Percentiles rank a stretch among this genome's conserved stretches.
These are phyloP conservation scores for Chrysogorgia sp. DNA, from an alignment of 92 coral and sea anemone species.

Conservation along the genomic window DNA sequence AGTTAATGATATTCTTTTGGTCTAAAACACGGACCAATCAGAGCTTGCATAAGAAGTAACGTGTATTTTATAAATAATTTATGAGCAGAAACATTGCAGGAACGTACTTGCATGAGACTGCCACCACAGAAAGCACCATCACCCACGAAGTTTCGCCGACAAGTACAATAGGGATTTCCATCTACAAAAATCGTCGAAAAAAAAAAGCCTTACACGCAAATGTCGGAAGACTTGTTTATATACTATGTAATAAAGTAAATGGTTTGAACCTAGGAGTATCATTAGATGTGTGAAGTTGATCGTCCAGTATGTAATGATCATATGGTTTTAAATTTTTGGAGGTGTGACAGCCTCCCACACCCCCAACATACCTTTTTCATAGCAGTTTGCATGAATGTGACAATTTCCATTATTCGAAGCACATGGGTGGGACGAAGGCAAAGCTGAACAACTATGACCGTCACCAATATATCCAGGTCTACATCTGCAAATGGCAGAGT, in stretches of 20 bases:
- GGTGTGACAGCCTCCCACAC: background rate
- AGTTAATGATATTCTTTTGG: too few relatives aligned
- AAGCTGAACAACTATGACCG: constrained; percentile 59
- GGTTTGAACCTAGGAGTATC: too few relatives aligned
- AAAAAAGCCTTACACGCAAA: background rate
- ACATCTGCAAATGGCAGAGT: constrained; percentile 66
- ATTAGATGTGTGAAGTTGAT: too few relatives aligned
- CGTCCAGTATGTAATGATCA: too few relatives aligned
- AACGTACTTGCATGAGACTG: constrained; percentile 71
- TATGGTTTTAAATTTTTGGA: background rate
- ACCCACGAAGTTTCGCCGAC: constrained; percentile 72
- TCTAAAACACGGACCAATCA: too few relatives aligned
- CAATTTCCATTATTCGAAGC: constrained; percentile 77
- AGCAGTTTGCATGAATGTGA: constrained; percentile 64
- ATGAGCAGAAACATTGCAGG: too few relatives aligned
- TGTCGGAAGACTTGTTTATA: too few relatives aligned
- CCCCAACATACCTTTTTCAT: constrained; percentile 58
- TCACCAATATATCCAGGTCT: constrained; percentile 66
- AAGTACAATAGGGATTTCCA: constrained; percentile 59
- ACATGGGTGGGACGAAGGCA: constrained; percentile 68
- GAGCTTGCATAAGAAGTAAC: too few relatives aligned
- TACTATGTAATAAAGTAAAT: too few relatives aligned
- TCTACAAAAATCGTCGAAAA: constrained; percentile 36
- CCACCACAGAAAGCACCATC: constrained; percentile 76
- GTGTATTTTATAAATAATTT: too few relatives aligned